Evolutionary conservation across 2,113 vertebrate genomes (phyloP), one percentile per base, ranked within the genome.

Genomic region (Channa argus): DNA sequence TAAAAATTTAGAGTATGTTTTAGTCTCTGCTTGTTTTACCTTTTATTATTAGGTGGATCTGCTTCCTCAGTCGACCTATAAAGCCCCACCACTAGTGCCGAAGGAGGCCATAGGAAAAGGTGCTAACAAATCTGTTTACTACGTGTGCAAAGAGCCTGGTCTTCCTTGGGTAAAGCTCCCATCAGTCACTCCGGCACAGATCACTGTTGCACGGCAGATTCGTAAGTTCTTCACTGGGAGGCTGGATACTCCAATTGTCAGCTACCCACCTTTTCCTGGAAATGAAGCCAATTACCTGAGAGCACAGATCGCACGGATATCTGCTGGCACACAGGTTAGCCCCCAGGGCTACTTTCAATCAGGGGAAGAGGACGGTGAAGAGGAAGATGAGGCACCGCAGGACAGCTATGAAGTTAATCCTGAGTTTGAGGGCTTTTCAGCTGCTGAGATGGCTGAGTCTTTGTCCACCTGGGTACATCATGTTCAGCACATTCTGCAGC

Each of bases 251-350:
- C 93, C 95, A 3, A 12, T 99, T 14, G 66, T 94, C 60, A 97
- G 95, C 84, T 98, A 96, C 69, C 98, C 97, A 1, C 96, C 96
- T 14, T 99, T 98, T 86, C 96, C 96, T 5, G 98, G 98, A 38
- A 96, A 95, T 7, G 98, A 99, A 85, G 89, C 93, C 74, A 97
- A 97, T 86, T 98, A 98, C 67, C 89, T 99, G 72, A 91, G 98
- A 2, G 96, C 97, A 10, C 98, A 98, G 86, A 97, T 99, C 11
- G 96, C 98, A 58, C 95, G 98, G 0, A 98, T 99, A 90, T 98
- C 97, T 37, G 97, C 96, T 1, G 95, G 94, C 8, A 96, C 98
- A 0, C 97, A 98, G 0, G 83, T 99, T 78, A 98, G 97, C 75
- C 98, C 98, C 10, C 85, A 94, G 62, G 96, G 97, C 5, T 98